Evolutionary conservation across 2,797 vertebrate species (phyloP).

Genomic region (Peromyscus eremicus): DNA sequence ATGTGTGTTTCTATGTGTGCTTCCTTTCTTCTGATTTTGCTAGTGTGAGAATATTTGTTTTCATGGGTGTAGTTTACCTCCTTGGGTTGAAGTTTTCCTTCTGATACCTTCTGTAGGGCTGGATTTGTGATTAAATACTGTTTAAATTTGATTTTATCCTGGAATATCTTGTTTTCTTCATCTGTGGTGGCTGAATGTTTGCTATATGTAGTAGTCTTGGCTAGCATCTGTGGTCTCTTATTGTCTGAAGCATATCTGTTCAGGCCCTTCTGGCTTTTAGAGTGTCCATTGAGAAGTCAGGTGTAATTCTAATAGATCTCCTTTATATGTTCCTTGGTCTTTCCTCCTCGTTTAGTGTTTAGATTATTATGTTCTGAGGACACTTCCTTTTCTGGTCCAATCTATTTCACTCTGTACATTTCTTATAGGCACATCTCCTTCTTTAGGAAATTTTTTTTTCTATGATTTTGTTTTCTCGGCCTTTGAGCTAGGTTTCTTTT

Average conservation of each 20-base stretch:
- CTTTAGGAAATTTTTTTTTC: background rate
- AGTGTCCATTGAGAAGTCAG: background rate
- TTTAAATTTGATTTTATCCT: background rate
- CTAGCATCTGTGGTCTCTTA: background rate
- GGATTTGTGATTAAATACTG: background rate
- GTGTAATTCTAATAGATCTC: background rate
- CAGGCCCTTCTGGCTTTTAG: background rate
- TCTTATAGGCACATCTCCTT: background rate
- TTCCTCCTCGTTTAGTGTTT: background rate
- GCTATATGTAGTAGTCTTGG: too few relatives aligned
- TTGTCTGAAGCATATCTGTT: background rate
- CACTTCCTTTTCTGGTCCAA: background rate
- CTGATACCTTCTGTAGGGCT: background rate
- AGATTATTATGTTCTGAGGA: background rate
- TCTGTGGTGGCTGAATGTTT: background rate
- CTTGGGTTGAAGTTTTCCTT: background rate
- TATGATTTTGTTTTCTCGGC: background rate
- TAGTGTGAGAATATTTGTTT: background rate
- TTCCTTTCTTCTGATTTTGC: background rate
- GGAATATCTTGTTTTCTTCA: background rate
- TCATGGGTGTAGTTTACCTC: background rate
- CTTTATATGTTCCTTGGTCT: background rate
- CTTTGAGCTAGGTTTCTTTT: background rate
- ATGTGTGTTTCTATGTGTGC: background rate
- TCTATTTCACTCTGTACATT: background rate